Evolutionary conservation across 2,113 vertebrate species (phyloP).

Genomic region (Phalacrocorax carbo): DNA sequence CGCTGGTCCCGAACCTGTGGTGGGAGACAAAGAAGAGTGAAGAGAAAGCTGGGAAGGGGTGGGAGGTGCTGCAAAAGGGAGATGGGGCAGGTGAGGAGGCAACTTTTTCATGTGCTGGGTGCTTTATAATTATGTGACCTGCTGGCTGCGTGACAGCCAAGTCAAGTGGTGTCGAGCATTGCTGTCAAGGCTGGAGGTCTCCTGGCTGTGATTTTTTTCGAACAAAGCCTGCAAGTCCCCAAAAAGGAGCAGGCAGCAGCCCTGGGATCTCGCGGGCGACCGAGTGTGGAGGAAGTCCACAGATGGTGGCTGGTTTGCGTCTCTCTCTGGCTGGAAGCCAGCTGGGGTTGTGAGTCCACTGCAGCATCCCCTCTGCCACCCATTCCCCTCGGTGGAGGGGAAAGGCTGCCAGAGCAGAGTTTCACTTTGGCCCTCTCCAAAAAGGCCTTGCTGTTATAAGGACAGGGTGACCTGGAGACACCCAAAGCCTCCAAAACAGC

Average conservation of each 20-base stretch:
- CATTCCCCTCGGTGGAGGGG: neutral
- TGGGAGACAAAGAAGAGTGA: neutral
- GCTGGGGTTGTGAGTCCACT: constrained; percentile 14
- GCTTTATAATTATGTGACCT: neutral
- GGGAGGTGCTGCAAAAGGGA: neutral
- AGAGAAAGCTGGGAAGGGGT: neutral
- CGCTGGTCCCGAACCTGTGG: neutral
- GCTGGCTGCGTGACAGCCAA: neutral
- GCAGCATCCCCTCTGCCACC: constrained; percentile 16
- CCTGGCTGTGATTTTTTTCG: neutral
- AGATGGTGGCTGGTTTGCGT: constrained; percentile 27
- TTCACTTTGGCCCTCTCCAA: neutral
- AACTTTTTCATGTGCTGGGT: neutral
- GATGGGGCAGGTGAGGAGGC: neutral
- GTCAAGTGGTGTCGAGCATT: neutral
- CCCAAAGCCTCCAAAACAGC: neutral
- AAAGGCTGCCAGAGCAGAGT: neutral
- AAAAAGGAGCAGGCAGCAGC: constrained; percentile 23
- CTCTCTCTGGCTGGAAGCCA: constrained; percentile 41
- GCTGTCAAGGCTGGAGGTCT: neutral
- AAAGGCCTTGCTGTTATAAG: neutral
- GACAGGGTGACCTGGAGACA: constrained; percentile 1
- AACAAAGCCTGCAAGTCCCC: neutral
- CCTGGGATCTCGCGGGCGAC: neutral
- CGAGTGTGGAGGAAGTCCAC: neutral